These are phyloP conservation scores for Coregonus sp. DNA, from an alignment of 2,797 vertebrate species.

Conservation along the genomic window DNA sequence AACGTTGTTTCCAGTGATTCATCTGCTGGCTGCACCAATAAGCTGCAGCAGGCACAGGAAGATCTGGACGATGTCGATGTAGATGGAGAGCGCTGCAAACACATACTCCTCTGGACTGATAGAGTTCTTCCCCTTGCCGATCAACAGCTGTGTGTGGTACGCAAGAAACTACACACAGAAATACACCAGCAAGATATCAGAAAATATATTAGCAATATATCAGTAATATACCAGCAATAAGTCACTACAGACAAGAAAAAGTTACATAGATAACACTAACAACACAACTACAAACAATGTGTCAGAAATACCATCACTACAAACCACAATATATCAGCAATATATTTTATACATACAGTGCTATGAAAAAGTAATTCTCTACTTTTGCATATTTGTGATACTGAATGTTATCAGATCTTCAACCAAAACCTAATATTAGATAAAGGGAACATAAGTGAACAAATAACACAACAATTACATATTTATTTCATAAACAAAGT, in stretches of 20 bases:
- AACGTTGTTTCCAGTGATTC: not conserved
- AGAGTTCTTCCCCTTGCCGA: conserved; percentile 92
- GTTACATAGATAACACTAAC: not conserved
- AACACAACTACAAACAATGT: not conserved
- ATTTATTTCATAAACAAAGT: no score
- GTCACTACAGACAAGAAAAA: not conserved
- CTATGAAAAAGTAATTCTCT: no score
- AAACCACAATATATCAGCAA: not conserved
- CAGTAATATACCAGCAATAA: not conserved
- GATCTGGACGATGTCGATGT: conserved; percentile 92
- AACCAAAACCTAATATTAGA: no score
- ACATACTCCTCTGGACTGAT: conserved; percentile 92
- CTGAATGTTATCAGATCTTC: no score
- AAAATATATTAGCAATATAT: no score
- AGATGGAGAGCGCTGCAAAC: conserved; percentile 89
- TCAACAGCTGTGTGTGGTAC: conserved; percentile 92
- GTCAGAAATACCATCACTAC: not conserved
- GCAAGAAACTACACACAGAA: conserved; percentile 84
- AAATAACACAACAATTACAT: no score
- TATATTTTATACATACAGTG: not conserved
- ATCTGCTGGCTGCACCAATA: conserved; percentile 74
- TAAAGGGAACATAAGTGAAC: no score
- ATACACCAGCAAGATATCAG: not conserved
- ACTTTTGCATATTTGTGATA: no score
- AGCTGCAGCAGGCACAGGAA: conserved; percentile 92